These are phyloP conservation scores for Ceyx margarethae DNA, from an alignment of 2,113 vertebrate species.

Conservation along the genomic window DNA sequence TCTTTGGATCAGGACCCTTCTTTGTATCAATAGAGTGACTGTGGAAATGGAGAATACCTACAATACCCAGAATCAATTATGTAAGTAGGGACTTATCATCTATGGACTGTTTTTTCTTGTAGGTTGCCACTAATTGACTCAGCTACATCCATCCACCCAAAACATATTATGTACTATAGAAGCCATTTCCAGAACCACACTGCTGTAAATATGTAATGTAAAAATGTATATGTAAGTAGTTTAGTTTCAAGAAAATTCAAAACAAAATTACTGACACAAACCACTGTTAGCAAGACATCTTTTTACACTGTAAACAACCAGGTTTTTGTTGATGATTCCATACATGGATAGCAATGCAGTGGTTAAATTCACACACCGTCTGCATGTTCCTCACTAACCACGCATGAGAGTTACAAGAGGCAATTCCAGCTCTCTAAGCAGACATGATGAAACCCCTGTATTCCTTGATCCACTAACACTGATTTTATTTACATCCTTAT, in stretches of 20 bases:
- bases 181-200: not conserved
- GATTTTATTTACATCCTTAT: not conserved
- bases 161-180: fast-evolving
- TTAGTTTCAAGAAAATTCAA: not conserved
- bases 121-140: not conserved
- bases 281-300: not conserved
- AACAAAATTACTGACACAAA: not conserved
- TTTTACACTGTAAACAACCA: not conserved
- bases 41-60: not conserved
- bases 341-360: not conserved
- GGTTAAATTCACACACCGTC: not conserved
- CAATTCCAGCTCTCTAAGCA: not conserved
- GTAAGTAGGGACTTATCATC: not conserved
- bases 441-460: not conserved
- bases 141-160: not conserved
- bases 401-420: fast-evolving
- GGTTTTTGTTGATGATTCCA: not conserved
- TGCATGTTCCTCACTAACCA: not conserved
- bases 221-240: not conserved
- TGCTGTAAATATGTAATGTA: not conserved
- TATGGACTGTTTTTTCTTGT: not conserved
- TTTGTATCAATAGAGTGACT: not conserved
- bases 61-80: not conserved
- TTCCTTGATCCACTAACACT: not conserved
- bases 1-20: not conserved